Base-by-base conservation (phyloP, 2,888 invertebrate genomes). In the Drosophila helvetica region DNA sequence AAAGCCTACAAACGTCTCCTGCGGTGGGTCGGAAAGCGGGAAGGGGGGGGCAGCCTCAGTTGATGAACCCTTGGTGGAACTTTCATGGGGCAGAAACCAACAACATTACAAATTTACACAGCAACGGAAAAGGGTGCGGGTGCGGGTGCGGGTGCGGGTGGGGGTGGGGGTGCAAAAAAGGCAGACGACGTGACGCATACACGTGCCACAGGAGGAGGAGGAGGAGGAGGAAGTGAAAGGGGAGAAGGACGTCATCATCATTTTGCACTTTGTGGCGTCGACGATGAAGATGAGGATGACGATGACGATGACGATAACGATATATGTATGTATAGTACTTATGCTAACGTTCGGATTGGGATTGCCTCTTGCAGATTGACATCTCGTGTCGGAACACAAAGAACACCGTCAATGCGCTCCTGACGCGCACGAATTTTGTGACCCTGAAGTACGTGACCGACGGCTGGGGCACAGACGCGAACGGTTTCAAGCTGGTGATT, bases 361-460 rank as follows among this genome's bases (percentile, higher is more conserved):
- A 18, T 18, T 12, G 3, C n/a, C 30, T 17, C 78, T 93, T 94
- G 30, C 94, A 98, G 98, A 96, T 95, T 90, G 97, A 98, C 92
- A 94, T 98, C 82, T 96, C 97, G 72, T 98, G 98, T 93, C 95
- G 96, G 81, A 97, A 97, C 93, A 98, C 97, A 82, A 96, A 96
- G 92, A 95, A 96, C 93, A 95, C 95, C 87, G 95, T 98, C 77
- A 97, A 97, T 77, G 96, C 96, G 86, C 95, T 98, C 92, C 96
- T 96, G 93, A 98, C 97, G 67, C 94, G 97, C 90, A 97, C 97
- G 92, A 98, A 98, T 94, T 97, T 97, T 93, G 97, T 98, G 90
- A 98, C 98, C 59, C 94, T 98, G 86, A 97, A 96, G 93, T 98
- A 98, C 93, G 96, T 97, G 90, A 98, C 98, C 57, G 98, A 98